Evolutionary conservation across 1,140 invertebrate species (phyloP).

Genomic region (Popillia japonica): DNA sequence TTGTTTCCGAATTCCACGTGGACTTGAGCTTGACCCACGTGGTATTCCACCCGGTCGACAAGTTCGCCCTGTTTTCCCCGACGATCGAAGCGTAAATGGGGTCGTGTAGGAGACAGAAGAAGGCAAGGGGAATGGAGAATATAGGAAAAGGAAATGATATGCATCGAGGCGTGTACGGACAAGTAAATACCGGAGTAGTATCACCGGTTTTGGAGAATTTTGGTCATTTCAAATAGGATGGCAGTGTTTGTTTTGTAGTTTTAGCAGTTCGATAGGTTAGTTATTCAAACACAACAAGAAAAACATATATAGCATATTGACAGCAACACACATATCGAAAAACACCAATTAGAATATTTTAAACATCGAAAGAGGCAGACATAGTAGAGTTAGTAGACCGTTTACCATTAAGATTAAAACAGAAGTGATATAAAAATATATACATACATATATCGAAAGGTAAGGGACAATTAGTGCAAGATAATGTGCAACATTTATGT

Average conservation of each 20-base stretch:
- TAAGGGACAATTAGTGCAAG: conserved; percentile 38
- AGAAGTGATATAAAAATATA: conserved; percentile 49
- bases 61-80: conserved; percentile 78
- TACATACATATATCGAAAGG: conserved; percentile 50
- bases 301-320: conserved; percentile 29
- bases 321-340: conserved; percentile 30
- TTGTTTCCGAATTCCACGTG: conserved; percentile 81
- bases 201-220: background rate
- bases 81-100: conserved; percentile 29
- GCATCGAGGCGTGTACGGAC: background rate
- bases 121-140: background rate
- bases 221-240: background rate
- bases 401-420: conserved; percentile 32
- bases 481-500: background rate
- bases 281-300: conserved; percentile 13
- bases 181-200: background rate
- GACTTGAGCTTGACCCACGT: conserved; percentile 67
- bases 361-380: conserved; percentile 54
- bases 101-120: background rate
- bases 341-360: conserved; percentile 36
- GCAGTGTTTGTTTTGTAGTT: background rate
- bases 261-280: conserved; percentile 18
- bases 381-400: conserved; percentile 45
- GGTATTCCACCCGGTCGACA: conserved; percentile 91
- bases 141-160: background rate